A percentile compares a stretch with the other conserved stretches of the same genome.
Evolutionary conservation across 2,113 vertebrate genomes (phyloP).

Genomic region (Glaucidium brasilianum): DNA sequence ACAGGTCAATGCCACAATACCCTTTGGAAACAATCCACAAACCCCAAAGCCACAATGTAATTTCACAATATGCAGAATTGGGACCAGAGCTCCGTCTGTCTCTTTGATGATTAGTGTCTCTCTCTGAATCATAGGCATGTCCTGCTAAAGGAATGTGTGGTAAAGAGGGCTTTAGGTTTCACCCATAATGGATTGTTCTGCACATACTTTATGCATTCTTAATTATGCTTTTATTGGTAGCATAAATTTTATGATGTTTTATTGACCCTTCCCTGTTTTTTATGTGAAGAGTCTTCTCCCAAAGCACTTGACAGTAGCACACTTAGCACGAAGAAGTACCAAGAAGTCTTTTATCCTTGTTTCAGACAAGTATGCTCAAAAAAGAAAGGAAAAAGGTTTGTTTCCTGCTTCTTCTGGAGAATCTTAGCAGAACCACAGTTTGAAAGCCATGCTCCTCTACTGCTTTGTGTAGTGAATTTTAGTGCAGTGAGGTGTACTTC

Average conservation of each 20-base stretch:
- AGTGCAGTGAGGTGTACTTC: not conserved
- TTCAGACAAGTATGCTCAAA: not conserved
- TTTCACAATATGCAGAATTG: not conserved
- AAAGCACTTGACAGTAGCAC: not conserved
- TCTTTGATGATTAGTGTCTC: not conserved
- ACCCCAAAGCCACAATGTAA: not conserved
- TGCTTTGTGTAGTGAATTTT: not conserved
- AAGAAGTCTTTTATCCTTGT: constrained; percentile 18
- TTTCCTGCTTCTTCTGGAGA: not conserved
- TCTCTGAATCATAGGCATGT: not conserved
- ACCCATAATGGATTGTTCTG: not conserved
- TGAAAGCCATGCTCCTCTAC: not conserved
- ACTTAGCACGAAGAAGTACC: not conserved
- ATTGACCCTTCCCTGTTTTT: not conserved
- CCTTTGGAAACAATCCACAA: not conserved
- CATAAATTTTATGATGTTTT: constrained; percentile 21
- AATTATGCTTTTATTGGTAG: not conserved
- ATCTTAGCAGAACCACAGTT: not conserved
- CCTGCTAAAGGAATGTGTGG: not conserved
- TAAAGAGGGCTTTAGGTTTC: not conserved
- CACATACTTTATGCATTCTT: not conserved
- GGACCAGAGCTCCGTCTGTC: not conserved
- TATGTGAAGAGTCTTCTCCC: not conserved
- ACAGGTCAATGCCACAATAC: not conserved
- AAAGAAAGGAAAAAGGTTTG: not conserved